Evolutionary conservation across 2,888 invertebrate genomes (phyloP), one percentile per base, ranked within the genome.

Genomic region (Scaptomyza cyrtandrae): DNA sequence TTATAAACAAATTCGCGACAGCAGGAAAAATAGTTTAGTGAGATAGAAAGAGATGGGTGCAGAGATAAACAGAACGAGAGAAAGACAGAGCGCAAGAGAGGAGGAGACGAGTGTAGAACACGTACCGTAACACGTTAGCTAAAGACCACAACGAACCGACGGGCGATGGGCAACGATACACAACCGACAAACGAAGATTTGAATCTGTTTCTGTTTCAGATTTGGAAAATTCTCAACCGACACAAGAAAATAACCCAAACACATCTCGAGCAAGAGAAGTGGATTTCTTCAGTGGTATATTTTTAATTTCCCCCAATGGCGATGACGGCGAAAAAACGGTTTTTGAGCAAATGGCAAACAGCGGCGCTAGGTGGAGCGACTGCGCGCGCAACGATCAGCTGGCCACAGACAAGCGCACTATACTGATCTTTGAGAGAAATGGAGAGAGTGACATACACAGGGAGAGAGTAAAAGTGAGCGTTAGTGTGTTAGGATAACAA

Each of bases 101-200:
- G 14, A 39, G 19, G 37, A 43, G 48, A 45, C 75, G 75, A 62
- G 75, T 75, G 29, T 45, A 49, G 63, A 63, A 52, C 66, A 70
- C 85, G 78, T 82, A 88, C 89, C 89, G 89, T 82, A 80, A 70
- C 81, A 87, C 85, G 75, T 75, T 78, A 59, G 66, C 57, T 50
- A 66, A 71, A 74, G 69, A 55, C 68, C 75, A 60, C 41, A 53
- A 61, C 24, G 45, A 46, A 56, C 58, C 70, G 61, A 56, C 58
- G 49, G 44, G 68, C 71, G 41, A 58, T 64, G 43, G 67, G 33
- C 78, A 54, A 69, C 82, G 81, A 78, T 65, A 86, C 90, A 91
- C 91, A 89, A 91, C 91, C 91, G 91, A 89, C 90, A 90, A 91
- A 90, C 90, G 89, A 90, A 91, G 90, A 90, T 92, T 88, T 89